Percentiles rank a stretch among this genome's conserved stretches.
Evolutionary conservation across 2,888 invertebrate genomes (phyloP).

Genomic region (Darwinula stevensoni): DNA sequence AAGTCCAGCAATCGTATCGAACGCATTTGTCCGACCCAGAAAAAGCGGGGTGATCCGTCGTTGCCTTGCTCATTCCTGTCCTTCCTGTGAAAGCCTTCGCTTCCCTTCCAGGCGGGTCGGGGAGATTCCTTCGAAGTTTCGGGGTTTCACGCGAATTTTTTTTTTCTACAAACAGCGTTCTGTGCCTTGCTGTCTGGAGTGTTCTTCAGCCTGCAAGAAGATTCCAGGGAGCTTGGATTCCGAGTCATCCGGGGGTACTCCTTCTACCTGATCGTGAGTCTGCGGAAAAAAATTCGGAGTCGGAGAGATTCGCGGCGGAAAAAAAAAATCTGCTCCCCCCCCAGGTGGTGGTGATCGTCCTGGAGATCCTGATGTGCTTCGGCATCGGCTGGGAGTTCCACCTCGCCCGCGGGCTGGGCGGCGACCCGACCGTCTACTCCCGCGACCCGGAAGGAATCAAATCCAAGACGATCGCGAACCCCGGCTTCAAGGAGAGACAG

Average conservation of each 20-base stretch:
- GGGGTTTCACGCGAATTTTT: no score
- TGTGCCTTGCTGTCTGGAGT: neutral
- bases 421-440: conserved; percentile 38
- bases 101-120: no score
- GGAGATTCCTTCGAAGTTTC: no score
- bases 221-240: conserved; percentile 28
- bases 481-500: conserved; percentile 41
- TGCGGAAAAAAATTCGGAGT: no score
- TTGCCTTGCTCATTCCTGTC: no score
- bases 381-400: conserved; percentile 44
- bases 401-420: conserved; percentile 32
- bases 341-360: conserved; percentile 43
- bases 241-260: conserved; percentile 44
- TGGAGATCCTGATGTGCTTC: conserved; percentile 41
- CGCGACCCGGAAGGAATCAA: conserved; percentile 16
- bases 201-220: neutral
- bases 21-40: no score
- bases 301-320: neutral
- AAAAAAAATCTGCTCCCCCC: no score
- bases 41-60: no score
- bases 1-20: no score
- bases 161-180: neutral
- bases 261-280: conserved; percentile 55
- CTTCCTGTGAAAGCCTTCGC: no score
- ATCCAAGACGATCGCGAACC: conserved; percentile 44